Base-by-base conservation (phyloP, 1,140 invertebrate species). In the Druon quercuslanigerum region DNA sequence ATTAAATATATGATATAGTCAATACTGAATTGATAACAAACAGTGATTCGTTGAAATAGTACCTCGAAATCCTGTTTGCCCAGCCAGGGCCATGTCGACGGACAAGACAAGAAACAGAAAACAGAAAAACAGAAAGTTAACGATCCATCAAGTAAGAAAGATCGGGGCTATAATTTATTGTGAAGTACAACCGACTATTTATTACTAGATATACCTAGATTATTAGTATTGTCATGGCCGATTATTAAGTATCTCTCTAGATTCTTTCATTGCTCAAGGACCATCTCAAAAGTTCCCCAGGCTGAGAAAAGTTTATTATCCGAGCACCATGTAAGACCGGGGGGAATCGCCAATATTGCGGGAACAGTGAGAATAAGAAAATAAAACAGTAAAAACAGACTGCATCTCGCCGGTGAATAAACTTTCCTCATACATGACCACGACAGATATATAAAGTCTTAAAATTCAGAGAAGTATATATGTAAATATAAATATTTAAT, bases 241-340 rank as follows among this genome's bases (percentile, higher is more conserved):
- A 75, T 51, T 71, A n/a, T 71, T 17, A 51, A 71, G 50, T 50
- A 50, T 71, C 50, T 71, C 50, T 66, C 57, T 66, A 66, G 50
- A 19, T 40, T 51, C 74, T 86, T 87, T 88, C 86, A 91, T 90
- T 91, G 88, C 90, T 93, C 94, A 96, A 97, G 96, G 96, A 97
- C 96, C 96, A 97, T 97, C 96, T 97, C 96, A 97, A 97, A 97
- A 97, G 96, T 96, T 96, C 96, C 94, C 95, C 95, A 95, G 94
- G 92, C 92, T 93, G 85, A 90, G 85, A 88, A 87, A 88, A 87
- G 85, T 87, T 85, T 87, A 87, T 86, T 80, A 56, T 77, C 56
- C 74, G 17, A 75, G 72, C 73, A 46, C 50, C 73, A 71, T 50
- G 66, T 57, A 72, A 74, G n/a, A n/a, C n/a, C n/a, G n/a, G n/a